Base-by-base conservation (phyloP, 2,888 invertebrate species). In the Pristionchus japonicus region DNA sequence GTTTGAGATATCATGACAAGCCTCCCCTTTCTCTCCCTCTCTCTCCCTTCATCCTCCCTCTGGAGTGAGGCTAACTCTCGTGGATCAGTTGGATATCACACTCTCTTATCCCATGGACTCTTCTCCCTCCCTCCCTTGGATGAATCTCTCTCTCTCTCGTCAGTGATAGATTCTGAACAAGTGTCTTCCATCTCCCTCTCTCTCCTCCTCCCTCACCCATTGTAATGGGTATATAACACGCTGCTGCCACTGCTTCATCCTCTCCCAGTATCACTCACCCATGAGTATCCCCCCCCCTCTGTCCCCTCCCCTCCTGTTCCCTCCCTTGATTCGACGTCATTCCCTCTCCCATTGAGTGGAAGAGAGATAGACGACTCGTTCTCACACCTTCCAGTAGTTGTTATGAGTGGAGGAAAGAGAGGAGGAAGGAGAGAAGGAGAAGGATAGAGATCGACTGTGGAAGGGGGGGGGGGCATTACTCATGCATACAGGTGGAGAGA, bases 131-230 rank as follows among this genome's bases (percentile, higher is more conserved):
- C 27, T 49, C 80, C 70, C 70, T 40, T 70, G 37, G 70, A 70
- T 70, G 70, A 15, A 57, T 57, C 31, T 77, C 47, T 77, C 13
- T 27, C 23, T 27, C n/a, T n/a, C n/a, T n/a, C n/a, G n/a, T n/a
- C 11, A 74, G 43, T 77, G 77, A 77, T 77, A 47, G 77, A 77
- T 77, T 77, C 77, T 13, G 43, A 77, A 57, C 82, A 82, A 52
- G 52, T 82, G 52, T 85, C 64, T 47, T 40, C 85, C 49, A 34
- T 83, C 49, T 34, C 34, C 52, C 49, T 31, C 27, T 47, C 49
- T 47, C 80, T 34, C 40, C 23, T 40, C 85, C 85, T 85, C 85
- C 64, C 85, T 85, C 64, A 47, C 85, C 64, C 57, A 85, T 85
- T 57, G 85, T 82, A 49, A 82, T 77, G 77, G 77, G 43, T 47